Evolutionary conservation across 2,113 vertebrate genomes (phyloP).

Genomic region (Paraplagusia blochii): DNA sequence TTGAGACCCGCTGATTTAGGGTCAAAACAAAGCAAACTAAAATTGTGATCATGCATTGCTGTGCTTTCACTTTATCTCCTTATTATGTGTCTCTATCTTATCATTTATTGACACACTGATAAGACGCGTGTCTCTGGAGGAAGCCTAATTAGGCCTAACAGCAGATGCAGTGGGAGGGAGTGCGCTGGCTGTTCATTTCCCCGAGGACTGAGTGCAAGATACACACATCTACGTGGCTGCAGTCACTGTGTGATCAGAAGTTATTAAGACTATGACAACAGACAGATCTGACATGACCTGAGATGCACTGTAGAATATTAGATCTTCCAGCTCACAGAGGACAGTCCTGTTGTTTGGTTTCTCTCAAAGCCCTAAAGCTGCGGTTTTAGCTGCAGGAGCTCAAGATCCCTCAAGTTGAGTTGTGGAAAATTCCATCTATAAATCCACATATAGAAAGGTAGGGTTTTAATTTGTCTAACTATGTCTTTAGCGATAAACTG

Average conservation of each 20-base stretch:
- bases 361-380: conserved; percentile 51
- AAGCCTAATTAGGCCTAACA: conserved; percentile 13
- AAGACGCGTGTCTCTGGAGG: conserved; percentile 10
- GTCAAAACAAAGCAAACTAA: too few species aligned
- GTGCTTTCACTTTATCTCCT: not conserved
- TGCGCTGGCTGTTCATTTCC: not conserved
- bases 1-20: too few species aligned
- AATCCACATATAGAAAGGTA: conserved; percentile 1
- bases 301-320: not conserved
- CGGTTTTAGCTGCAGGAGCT: too few species aligned
- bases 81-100: conserved; percentile 5
- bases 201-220: not conserved
- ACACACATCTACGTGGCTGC: not conserved
- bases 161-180: not conserved
- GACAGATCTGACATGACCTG: conserved; percentile 4
- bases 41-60: not conserved
- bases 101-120: conserved; percentile 22
- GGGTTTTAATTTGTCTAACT: conserved; percentile 4
- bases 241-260: conserved; percentile 15
- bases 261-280: conserved; percentile 9
- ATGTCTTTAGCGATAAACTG: not conserved
- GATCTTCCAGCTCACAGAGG: conserved; percentile 31
- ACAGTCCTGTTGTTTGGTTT: conserved; percentile 45
- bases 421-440: not conserved
- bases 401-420: too few species aligned